phyloP scores from a whole-genome alignment of 2,888 invertebrate species.

The Chymomyza procnemis region DNA sequence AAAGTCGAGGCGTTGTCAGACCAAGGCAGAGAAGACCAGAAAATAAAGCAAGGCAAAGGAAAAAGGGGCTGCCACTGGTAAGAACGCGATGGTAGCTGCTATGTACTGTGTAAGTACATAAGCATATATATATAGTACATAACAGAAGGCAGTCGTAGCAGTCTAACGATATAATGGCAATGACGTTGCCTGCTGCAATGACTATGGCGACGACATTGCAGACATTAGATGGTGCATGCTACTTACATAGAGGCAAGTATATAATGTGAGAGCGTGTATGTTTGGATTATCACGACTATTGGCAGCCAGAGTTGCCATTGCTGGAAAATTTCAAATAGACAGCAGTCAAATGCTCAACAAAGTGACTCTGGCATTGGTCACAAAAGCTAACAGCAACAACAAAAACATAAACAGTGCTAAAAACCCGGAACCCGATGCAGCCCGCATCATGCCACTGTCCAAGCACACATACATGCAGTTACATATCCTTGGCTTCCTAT shows the following conservation, averaged over 20 bases:
- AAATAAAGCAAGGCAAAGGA: background rate
- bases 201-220: slow-evolving; percentile 22
- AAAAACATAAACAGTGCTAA: slow-evolving; percentile 58
- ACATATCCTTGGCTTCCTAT: slow-evolving; percentile 55
- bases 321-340: background rate
- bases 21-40: background rate
- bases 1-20: background rate
- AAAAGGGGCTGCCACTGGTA: background rate
- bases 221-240: slow-evolving; percentile 1
- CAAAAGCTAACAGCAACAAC: slow-evolving; percentile 39
- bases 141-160: background rate
- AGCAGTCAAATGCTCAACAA: slow-evolving; percentile 11
- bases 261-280: background rate
- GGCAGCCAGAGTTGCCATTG: background rate
- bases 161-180: slow-evolving; percentile 72
- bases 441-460: background rate
- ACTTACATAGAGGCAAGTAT: background rate
- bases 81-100: background rate
- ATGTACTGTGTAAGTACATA: background rate
- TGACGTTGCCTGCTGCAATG: slow-evolving; percentile 44
- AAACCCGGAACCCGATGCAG: slow-evolving; percentile 14
- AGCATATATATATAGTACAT: background rate
- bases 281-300: slow-evolving; percentile 6
- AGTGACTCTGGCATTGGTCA: slow-evolving; percentile 37
- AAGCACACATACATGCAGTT: background rate